These are phyloP conservation scores for Temnothorax ravouxi DNA, from an alignment of 2,888 invertebrate species.

Conservation along the genomic window DNA sequence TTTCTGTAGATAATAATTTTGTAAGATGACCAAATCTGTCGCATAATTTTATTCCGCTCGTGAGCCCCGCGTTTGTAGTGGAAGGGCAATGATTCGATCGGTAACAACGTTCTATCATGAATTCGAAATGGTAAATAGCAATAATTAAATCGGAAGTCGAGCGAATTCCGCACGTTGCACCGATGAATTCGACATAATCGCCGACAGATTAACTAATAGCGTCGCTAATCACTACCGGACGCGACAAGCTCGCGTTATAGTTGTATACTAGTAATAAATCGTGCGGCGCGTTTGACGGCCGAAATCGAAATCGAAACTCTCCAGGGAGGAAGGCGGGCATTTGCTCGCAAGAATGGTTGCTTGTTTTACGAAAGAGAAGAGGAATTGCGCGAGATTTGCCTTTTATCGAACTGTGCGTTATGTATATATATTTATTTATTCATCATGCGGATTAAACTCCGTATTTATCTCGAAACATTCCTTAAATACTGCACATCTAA, in stretches of 20 bases:
- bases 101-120: conserved; percentile 70
- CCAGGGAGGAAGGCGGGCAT: neutral
- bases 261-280: conserved; percentile 74
- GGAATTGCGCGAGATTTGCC: neutral
- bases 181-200: conserved; percentile 78
- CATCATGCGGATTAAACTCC: conserved; percentile 13
- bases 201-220: conserved; percentile 77
- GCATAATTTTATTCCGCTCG: conserved; percentile 53
- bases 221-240: conserved; percentile 75
- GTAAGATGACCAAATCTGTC: conserved; percentile 17
- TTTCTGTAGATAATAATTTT: neutral
- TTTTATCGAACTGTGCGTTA: neutral
- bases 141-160: conserved; percentile 79
- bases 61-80: conserved; percentile 64
- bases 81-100: conserved; percentile 70
- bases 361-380: neutral
- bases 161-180: conserved; percentile 76
- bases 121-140: conserved; percentile 79
- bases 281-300: conserved; percentile 34
- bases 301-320: conserved; percentile 51
- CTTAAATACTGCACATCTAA: conserved; percentile 52
- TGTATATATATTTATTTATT: conserved; percentile 20
- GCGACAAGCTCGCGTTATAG: conserved; percentile 70
- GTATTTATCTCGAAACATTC: conserved; percentile 49
- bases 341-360: conserved; percentile 7